Percentiles rank a stretch among this genome's conserved stretches.
These are phyloP conservation scores for Vombatus ursinus DNA, from an alignment of 2,113 vertebrate genomes.

Conservation along the genomic window DNA sequence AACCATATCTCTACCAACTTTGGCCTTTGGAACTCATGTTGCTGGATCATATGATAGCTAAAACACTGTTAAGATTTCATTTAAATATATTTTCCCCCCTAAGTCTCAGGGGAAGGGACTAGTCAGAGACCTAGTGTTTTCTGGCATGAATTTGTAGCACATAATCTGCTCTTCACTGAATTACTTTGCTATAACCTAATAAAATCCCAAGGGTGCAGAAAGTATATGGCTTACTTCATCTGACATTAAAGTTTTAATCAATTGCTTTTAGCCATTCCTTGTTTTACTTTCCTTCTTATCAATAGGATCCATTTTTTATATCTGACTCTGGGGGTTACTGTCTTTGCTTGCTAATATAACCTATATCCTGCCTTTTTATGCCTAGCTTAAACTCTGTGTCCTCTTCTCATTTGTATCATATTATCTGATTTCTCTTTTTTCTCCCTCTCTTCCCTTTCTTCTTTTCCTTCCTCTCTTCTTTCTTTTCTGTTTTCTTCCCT, in stretches of 20 bases:
- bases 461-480: too few relatives aligned
- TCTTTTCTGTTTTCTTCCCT: too few relatives aligned
- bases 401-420: neutral
- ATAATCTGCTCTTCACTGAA: neutral
- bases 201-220: neutral
- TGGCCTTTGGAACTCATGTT: neutral
- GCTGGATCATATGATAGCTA: neutral
- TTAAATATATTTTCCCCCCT: neutral
- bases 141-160: neutral
- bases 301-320: too few relatives aligned
- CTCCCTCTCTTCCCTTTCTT: neutral
- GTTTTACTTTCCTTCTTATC: too few relatives aligned
- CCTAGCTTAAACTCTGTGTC: neutral
- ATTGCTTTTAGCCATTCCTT: neutral
- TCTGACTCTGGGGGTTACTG: neutral
- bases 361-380: neutral
- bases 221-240: neutral
- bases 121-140: too few relatives aligned
- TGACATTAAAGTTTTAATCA: neutral
- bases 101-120: neutral
- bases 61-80: neutral
- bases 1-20: neutral
- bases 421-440: neutral
- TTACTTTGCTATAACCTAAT: neutral
- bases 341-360: neutral